Evolutionary conservation across 2,888 invertebrate species (phyloP), one percentile per base, ranked within the genome.

Genomic region (Lithophane leautieri): DNA sequence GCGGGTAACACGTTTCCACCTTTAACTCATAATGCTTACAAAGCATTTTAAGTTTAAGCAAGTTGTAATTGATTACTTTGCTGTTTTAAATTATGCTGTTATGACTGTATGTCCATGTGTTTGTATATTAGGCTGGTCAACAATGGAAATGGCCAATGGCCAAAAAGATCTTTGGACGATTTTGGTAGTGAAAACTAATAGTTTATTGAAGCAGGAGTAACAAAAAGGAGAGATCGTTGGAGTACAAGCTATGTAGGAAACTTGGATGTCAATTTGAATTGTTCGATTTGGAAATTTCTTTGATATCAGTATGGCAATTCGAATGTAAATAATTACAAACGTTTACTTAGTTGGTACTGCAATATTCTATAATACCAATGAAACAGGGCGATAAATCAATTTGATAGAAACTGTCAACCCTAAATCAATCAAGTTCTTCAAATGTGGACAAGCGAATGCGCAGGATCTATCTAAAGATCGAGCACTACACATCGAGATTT

Each of bases 11-110:
- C 71, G 25, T 66, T 52, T 40, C 47, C 58, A 14, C 14, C 12
- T 42, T 67, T 75, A 60, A 82, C 63, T 81, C 25, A 70, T 73
- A 73, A 61, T 73, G 61, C 67, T 68, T 63, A 62, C 25, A 63
- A 56, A 74, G 16, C 72, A 83, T 72, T 65, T 69, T 72, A 40
- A 25, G 47, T 54, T 74, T 68, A 42, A 69, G 58, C 70, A 79
- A 69, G 56, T 61, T 70, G 54, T 60, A 81, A 28, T 58, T 80
- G 56, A 76, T 62, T 44, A 44, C 54, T 66, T 66, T 56, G 47
- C 42, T 60, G 42, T 56, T 70, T 77, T 58, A 28, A 71, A 60
- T 40, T 44, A 14, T 78, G 44, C 22, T 66, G 25, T 56, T 50
- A 42, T 54, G 25, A 16, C 25, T 9, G 42, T 34, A 50, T 19